Evolutionary conservation across 2,113 vertebrate species (phyloP).

Genomic region (Syngnathus floridae): DNA sequence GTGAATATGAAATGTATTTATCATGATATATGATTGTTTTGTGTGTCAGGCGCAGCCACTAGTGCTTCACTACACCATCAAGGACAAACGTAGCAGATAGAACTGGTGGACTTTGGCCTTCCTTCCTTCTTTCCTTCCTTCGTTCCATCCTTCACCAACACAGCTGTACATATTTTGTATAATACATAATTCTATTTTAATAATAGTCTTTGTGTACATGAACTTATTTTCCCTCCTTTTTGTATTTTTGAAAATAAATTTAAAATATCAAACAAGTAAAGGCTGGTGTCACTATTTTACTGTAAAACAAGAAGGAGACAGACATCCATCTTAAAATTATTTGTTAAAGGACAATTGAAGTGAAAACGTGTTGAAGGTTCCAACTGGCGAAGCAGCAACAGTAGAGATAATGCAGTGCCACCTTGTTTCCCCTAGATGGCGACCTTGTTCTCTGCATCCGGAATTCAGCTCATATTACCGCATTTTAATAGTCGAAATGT

Average conservation of each 20-base stretch:
- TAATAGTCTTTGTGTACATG: conserved; percentile 77
- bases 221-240: conserved; percentile 73
- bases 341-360: neutral
- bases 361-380: too few relatives aligned
- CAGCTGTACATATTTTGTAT: conserved; percentile 75
- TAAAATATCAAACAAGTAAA: conserved; percentile 33
- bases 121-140: neutral
- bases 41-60: conserved; percentile 66
- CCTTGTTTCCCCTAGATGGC: neutral
- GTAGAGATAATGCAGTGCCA: neutral
- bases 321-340: too few relatives aligned
- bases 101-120: conserved; percentile 16
- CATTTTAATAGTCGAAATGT: conserved; percentile 1
- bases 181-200: conserved; percentile 78
- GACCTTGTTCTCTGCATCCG: neutral
- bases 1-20: too few relatives aligned
- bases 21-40: neutral
- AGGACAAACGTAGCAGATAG: conserved; percentile 75
- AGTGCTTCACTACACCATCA: conserved; percentile 77
- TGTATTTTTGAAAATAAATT: conserved; percentile 78
- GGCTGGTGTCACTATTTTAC: neutral
- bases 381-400: too few relatives aligned
- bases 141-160: conserved; percentile 15
- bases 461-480: neutral
- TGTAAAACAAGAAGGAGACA: too few relatives aligned